Conservation (phyloP, 1,140 invertebrate species). For the Drosophila teissieri region DNA sequence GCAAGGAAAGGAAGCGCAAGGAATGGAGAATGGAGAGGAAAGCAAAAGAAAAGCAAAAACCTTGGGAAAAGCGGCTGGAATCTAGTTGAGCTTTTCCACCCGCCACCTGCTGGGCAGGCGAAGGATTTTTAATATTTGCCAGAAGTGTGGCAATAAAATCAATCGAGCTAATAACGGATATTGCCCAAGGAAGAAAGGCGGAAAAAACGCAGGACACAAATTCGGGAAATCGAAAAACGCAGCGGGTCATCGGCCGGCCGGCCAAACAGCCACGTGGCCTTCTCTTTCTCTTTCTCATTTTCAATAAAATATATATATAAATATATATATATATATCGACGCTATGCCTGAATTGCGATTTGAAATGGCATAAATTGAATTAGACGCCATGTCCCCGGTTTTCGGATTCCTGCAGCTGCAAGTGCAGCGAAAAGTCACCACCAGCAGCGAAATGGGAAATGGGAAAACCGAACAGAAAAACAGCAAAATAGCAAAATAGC, state of each 20-base stretch:
- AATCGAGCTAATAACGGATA: conserved; percentile 80
- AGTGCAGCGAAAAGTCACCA: conserved; percentile 57
- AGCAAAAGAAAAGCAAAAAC: too few species aligned
- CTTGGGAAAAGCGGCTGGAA: conserved; percentile 24
- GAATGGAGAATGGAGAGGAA: too few species aligned
- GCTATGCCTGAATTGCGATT: conserved; percentile 53
- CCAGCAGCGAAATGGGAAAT: conserved; percentile 5
- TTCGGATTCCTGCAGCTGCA: conserved; percentile 56
- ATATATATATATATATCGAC: background rate
- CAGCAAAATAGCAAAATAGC: too few species aligned
- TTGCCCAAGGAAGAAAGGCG: conserved; percentile 49
- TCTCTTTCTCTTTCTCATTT: background rate
- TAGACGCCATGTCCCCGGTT: conserved; percentile 47
- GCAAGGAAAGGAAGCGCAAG: background rate
- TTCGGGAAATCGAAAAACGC: conserved; percentile 43
- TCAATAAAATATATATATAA: background rate
- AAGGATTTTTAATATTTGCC: conserved; percentile 47
- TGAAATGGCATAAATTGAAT: conserved; percentile 75
- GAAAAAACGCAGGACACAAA: conserved; percentile 11
- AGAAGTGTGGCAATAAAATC: conserved; percentile 68
- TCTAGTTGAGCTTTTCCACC: background rate
- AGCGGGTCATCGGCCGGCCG: conserved; percentile 48
- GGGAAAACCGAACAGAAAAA: background rate
- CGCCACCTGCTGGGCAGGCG: conserved; percentile 31
- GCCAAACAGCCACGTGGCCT: conserved; percentile 37